These are phyloP conservation scores for Oxyruncus cristatus DNA, from an alignment of 2,113 vertebrate genomes.

Conservation along the genomic window DNA sequence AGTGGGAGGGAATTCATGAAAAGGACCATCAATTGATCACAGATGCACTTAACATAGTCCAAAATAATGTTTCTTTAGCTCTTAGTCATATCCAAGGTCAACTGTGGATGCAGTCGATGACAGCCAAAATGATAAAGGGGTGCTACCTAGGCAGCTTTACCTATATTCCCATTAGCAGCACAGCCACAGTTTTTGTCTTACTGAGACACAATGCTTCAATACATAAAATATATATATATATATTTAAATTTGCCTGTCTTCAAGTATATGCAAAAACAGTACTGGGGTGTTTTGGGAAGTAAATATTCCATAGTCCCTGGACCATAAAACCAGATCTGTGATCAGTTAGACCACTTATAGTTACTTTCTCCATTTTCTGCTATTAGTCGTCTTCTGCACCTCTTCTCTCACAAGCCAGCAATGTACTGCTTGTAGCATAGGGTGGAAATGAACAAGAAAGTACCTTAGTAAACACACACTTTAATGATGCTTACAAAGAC, in stretches of 20 bases:
- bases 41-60: background rate
- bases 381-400: background rate
- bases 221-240: background rate
- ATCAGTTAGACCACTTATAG: background rate
- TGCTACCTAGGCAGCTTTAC: no score
- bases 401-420: background rate
- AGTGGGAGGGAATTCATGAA: background rate
- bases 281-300: background rate
- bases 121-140: background rate
- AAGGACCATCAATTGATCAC: background rate
- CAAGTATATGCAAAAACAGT: background rate
- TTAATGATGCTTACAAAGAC: background rate
- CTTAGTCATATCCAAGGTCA: background rate
- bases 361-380: background rate
- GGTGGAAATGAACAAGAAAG: background rate
- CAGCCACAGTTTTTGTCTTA: background rate
- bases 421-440: background rate
- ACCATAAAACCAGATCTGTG: background rate
- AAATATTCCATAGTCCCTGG: background rate
- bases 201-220: background rate
- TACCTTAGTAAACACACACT: background rate
- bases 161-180: background rate
- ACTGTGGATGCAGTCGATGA: background rate
- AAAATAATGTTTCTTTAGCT: background rate
- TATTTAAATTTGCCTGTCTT: background rate